Percentiles rank a stretch among this genome's conserved stretches.
Conservation (phyloP, 2,113 vertebrate genomes). For the Ailurus styani region DNA sequence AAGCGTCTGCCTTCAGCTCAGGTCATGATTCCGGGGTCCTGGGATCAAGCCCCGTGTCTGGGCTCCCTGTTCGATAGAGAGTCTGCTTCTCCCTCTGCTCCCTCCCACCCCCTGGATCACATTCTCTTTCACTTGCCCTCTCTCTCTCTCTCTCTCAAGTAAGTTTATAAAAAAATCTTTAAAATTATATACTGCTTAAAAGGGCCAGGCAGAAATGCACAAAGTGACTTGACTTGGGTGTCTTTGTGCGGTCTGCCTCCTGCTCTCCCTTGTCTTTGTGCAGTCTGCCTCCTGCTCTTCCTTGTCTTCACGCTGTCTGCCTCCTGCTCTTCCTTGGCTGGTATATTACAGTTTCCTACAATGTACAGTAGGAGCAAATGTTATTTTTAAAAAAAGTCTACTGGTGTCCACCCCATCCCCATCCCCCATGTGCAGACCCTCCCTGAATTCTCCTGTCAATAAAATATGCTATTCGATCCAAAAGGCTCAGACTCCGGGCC, state of each 20-base stretch:
- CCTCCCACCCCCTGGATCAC: too few relatives aligned
- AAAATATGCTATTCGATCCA: not conserved
- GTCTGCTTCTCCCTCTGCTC: too few relatives aligned
- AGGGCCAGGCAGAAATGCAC: not conserved
- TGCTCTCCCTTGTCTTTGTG: not conserved
- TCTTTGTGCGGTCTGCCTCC: rapidly evolving
- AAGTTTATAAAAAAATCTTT: too few relatives aligned
- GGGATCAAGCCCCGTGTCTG: too few relatives aligned
- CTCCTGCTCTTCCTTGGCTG: not conserved
- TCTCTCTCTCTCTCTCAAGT: too few relatives aligned
- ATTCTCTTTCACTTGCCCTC: too few relatives aligned
- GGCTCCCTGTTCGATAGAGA: too few relatives aligned
- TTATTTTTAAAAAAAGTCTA: not conserved
- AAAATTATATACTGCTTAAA: not conserved
- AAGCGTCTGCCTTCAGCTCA: not conserved
- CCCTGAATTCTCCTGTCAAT: not conserved
- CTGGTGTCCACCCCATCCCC: not conserved
- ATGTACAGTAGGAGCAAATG: rapidly evolving
- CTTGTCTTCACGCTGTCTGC: too few relatives aligned
- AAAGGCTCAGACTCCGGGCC: not conserved
- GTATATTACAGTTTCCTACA: too few relatives aligned
- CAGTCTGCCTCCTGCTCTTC: not conserved
- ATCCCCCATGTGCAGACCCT: too few relatives aligned
- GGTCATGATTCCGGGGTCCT: not conserved
- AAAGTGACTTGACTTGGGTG: too few relatives aligned